Percentiles rank a stretch among this genome's conserved stretches.
phyloP scores from a whole-genome alignment of 2,113 vertebrate genomes.

The Sinocyclocheilus anshuiensis region DNA sequence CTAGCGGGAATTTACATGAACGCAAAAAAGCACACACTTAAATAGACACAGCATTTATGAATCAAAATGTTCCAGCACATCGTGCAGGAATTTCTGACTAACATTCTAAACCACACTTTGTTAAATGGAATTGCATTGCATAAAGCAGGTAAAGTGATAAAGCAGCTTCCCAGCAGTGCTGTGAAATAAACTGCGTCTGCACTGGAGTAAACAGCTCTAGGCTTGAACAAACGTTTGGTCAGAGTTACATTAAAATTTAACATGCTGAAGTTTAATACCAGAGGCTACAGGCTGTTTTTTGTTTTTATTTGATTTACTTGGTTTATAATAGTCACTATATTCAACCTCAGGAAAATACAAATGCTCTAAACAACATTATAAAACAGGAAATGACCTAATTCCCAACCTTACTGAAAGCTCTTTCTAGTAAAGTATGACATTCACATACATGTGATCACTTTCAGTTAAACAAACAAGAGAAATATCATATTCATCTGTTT shows the following conservation, averaged over 20 bases:
- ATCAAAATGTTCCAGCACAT: background rate
- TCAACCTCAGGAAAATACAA: background rate
- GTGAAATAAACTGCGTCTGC: slow-evolving; percentile 33
- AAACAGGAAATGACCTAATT: background rate
- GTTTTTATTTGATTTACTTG: background rate
- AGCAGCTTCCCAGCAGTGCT: slow-evolving; percentile 52
- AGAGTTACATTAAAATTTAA: slow-evolving; percentile 26
- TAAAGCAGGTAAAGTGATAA: slow-evolving; percentile 9
- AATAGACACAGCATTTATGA: background rate
- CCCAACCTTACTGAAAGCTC: background rate
- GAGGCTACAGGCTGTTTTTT: background rate
- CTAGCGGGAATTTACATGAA: background rate
- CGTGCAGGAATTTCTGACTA: background rate
- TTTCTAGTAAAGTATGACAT: background rate
- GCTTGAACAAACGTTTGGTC: slow-evolving; percentile 25
- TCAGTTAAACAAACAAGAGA: background rate
- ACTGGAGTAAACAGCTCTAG: slow-evolving; percentile 24
- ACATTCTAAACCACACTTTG: background rate
- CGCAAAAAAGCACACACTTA: background rate
- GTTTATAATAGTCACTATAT: background rate
- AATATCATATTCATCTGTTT: background rate
- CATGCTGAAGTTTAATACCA: background rate
- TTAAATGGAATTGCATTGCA: background rate
- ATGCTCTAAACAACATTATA: background rate
- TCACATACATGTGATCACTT: no score